Conservation (phyloP, 2,797 vertebrate species). For the Xyrichtys novacula region DNA sequence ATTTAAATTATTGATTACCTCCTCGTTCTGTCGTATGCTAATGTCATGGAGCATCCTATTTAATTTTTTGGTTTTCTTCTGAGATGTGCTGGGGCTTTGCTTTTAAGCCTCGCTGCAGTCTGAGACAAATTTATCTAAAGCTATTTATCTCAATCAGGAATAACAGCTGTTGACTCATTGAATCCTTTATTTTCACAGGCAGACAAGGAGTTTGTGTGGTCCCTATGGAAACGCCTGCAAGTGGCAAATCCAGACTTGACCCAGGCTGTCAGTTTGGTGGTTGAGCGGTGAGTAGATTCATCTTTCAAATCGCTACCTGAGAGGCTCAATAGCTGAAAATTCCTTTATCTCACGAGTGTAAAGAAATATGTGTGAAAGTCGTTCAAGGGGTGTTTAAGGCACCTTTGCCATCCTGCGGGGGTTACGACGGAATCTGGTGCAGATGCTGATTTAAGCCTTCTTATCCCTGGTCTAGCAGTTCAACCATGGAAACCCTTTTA, state of each 20-base stretch:
- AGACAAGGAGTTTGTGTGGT: slow-evolving; percentile 98
- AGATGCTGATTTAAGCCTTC: slow-evolving; percentile 86
- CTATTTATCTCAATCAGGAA: slow-evolving; percentile 48
- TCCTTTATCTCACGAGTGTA: slow-evolving; percentile 73
- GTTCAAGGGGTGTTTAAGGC: slow-evolving; percentile 76
- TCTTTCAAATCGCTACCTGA: slow-evolving; percentile 74
- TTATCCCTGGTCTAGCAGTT: slow-evolving; percentile 83
- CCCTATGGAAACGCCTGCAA: slow-evolving; percentile 94
- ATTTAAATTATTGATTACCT: slow-evolving; percentile 81
- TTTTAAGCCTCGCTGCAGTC: slow-evolving; percentile 19
- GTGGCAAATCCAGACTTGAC: slow-evolving; percentile 92
- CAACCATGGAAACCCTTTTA: slow-evolving; percentile 82
- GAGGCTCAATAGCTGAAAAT: slow-evolving; percentile 73
- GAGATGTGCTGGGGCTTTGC: slow-evolving; percentile 46
- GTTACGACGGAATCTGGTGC: slow-evolving; percentile 83
- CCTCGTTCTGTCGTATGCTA: slow-evolving; percentile 73
- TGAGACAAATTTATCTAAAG: slow-evolving; percentile 38
- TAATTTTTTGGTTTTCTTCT: slow-evolving; percentile 65
- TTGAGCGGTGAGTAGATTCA: slow-evolving; percentile 91
- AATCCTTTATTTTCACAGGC: slow-evolving; percentile 83
- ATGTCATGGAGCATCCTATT: slow-evolving; percentile 69
- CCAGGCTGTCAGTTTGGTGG: slow-evolving; percentile 90
- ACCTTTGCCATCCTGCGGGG: slow-evolving; percentile 76
- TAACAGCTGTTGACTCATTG: slow-evolving; percentile 41
- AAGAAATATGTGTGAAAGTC: slow-evolving; percentile 81